Base-by-base conservation (phyloP, 1,140 invertebrate genomes). In the Chironomus striatipennis region DNA sequence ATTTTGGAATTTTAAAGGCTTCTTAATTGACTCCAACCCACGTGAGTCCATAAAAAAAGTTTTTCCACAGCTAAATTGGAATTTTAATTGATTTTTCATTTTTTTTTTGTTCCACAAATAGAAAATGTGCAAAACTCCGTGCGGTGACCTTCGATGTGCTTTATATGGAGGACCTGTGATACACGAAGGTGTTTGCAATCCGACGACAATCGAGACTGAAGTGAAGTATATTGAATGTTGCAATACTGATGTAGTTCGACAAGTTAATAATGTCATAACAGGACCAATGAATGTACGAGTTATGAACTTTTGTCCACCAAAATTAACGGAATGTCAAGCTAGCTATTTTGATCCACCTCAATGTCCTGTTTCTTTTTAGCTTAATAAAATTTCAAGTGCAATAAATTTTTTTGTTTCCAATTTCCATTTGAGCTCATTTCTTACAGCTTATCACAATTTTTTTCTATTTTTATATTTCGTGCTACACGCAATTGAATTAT, bases 161-260 rank as follows among this genome's bases (percentile, higher is more conserved):
- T 21, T 70, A 7, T 70, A 70, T 21, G 17, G 18, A 1, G 65
- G 65, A 7, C 65, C 65, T 10, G 65, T 70, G 65, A 20, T 70
- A 6, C 65, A 70, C 10, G 65, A 70, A 70, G 65, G 43, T 12
- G 21, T 73, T 74, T 74, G 15, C 17, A 74, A 65, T 74, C 43
- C 43, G 57, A 21, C 57, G 18, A 15, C 15, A 17, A 15, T 73
- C 15, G 8, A 12, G 7, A 21, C 73, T 21, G 24, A 65, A 20
- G 75, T 17, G 5, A 75, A 75, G 9, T 47, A 73, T 18, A 2
- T 7, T 1, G 17, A 70, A 8, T 20, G 65, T 21, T 70, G 20
- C 18, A 70, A 70, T 70, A 10, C 18, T 7, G 65, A 70, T 20
- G 5, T 70, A 10, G 65, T 20, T 4, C 65, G 65, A 21, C 17